phyloP scores from a whole-genome alignment of 30 jellyfish, hydroid and myxozoan species.

The Aurelia sp. region DNA sequence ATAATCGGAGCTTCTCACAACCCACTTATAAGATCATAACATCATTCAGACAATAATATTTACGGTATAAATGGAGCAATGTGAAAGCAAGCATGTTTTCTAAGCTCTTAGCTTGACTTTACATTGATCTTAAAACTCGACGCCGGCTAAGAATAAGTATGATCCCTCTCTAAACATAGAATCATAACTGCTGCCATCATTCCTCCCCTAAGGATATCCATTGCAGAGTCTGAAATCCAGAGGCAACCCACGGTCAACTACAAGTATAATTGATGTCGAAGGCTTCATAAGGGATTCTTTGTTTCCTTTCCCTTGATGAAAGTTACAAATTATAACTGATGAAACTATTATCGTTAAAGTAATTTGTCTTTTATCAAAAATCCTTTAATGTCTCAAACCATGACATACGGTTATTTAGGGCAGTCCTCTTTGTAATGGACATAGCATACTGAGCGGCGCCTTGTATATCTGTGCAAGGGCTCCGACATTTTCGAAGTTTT shows the following conservation, averaged over 20 bases:
- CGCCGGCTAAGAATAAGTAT: slow-evolving; percentile 44
- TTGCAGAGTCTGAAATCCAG: not conserved
- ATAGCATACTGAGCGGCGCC: slow-evolving; percentile 41
- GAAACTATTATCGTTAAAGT: no score
- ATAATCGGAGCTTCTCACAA: slow-evolving; percentile 4
- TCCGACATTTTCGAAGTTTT: slow-evolving; percentile 44
- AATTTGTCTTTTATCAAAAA: not conserved
- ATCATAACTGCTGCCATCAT: slow-evolving; percentile 37
- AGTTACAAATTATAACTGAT: not conserved
- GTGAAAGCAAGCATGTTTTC: slow-evolving; percentile 17
- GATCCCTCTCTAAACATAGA: slow-evolving; percentile 39
- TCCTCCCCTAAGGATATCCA: slow-evolving; percentile 28
- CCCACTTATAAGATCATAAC: slow-evolving; percentile 36
- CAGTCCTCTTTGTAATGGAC: not conserved
- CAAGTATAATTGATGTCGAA: not conserved
- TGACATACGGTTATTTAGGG: not conserved
- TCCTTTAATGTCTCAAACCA: not conserved
- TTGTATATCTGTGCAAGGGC: slow-evolving; percentile 22
- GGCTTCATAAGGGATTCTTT: no score
- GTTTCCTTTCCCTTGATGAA: no score
- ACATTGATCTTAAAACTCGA: slow-evolving; percentile 38
- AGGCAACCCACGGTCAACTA: not conserved
- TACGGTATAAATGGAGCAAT: slow-evolving; percentile 6
- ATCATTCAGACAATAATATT: slow-evolving; percentile 9
- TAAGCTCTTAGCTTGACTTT: slow-evolving; percentile 15